Conservation (phyloP, 2,888 invertebrate genomes). For the Chrysomela aeneicollis region DNA sequence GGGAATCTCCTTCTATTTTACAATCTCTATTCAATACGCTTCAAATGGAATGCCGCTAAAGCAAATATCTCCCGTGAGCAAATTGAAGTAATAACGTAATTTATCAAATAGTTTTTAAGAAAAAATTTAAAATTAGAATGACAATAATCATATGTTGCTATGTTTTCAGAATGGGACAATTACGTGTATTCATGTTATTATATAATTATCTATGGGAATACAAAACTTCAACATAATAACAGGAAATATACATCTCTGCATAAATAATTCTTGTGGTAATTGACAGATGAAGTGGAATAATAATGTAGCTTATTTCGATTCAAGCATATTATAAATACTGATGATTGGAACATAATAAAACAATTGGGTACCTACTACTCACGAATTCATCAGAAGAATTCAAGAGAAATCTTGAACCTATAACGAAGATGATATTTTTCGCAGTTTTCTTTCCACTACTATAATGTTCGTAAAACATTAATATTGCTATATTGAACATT, state of each 20-base stretch:
- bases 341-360: too few relatives aligned
- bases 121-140: not conserved
- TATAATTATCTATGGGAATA: slow-evolving; percentile 3
- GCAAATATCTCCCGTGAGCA: not conserved
- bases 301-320: not conserved
- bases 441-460: too few relatives aligned
- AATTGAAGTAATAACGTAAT: slow-evolving; percentile 2
- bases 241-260: not conserved
- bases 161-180: not conserved
- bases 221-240: not conserved
- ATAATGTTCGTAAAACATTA: too few relatives aligned
- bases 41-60: not conserved
- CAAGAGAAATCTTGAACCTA: too few relatives aligned
- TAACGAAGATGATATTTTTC: too few relatives aligned
- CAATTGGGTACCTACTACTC: too few relatives aligned
- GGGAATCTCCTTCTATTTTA: too few relatives aligned
- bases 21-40: too few relatives aligned
- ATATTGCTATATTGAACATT: too few relatives aligned
- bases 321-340: too few relatives aligned
- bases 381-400: too few relatives aligned
- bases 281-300: not conserved
- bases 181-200: not conserved
- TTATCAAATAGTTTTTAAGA: not conserved
- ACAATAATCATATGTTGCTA: not conserved
- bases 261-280: not conserved